Conservation (phyloP, 2,797 vertebrate species). For the Sandelia bainsii region DNA sequence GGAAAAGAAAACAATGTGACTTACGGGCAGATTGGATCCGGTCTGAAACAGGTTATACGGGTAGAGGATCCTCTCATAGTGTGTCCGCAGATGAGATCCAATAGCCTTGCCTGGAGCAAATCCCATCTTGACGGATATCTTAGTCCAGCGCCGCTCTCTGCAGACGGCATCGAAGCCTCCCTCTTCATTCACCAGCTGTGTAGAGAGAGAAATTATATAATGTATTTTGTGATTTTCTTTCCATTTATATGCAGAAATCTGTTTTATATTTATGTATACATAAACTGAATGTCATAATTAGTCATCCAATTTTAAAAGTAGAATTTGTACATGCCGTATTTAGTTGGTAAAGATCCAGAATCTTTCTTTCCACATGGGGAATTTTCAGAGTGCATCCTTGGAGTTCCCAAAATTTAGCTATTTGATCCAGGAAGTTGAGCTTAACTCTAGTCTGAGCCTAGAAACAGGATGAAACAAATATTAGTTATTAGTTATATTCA, state of each 20-base stretch:
- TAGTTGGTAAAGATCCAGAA: slow-evolving; percentile 95
- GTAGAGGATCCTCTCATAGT: slow-evolving; percentile 96
- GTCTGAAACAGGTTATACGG: slow-evolving; percentile 96
- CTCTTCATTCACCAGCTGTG: slow-evolving; percentile 94
- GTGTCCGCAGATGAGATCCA: slow-evolving; percentile 94
- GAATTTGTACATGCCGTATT: slow-evolving; percentile 87
- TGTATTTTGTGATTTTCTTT: neutral
- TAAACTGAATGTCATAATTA: neutral
- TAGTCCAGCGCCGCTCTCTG: slow-evolving; percentile 96
- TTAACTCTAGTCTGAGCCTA: slow-evolving; percentile 98
- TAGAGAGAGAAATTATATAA: slow-evolving; percentile 11
- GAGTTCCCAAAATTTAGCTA: slow-evolving; percentile 98
- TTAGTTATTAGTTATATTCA: neutral
- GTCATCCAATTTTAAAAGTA: neutral
- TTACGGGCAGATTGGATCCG: slow-evolving; percentile 91
- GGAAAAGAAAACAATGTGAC: slow-evolving; percentile 54
- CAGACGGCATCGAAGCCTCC: slow-evolving; percentile 95
- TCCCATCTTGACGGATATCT: slow-evolving; percentile 96
- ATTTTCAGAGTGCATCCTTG: slow-evolving; percentile 98
- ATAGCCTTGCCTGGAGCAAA: slow-evolving; percentile 97
- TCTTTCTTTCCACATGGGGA: slow-evolving; percentile 97
- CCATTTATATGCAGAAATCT: neutral
- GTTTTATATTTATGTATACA: neutral
- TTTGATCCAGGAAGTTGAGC: slow-evolving; percentile 98
- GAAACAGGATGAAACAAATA: slow-evolving; percentile 17